Evolutionary conservation across 2,797 vertebrate genomes (phyloP).

Genomic region (Lepus townsendii): DNA sequence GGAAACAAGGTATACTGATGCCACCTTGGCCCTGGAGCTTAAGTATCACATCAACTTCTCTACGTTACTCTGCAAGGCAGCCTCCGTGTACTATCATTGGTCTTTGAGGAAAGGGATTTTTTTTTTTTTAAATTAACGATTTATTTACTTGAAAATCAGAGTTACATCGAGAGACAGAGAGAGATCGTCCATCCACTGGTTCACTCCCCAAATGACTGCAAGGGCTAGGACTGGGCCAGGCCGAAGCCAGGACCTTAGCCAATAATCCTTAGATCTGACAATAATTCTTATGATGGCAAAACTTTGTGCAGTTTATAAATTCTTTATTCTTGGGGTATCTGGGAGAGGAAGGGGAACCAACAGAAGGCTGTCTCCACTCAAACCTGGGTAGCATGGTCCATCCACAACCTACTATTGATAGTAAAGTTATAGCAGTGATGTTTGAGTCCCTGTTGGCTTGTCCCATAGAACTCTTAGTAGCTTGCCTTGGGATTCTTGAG

Average conservation of each 20-base stretch:
- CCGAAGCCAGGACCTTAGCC: not conserved
- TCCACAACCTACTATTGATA: not conserved
- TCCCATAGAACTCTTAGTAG: not conserved
- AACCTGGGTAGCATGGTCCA: not conserved
- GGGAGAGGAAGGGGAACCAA: not conserved
- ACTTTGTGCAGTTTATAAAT: not conserved
- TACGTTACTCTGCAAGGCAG: not conserved
- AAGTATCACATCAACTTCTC: not conserved
- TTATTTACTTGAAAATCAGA: too few relatives aligned
- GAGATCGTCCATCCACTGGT: too few relatives aligned
- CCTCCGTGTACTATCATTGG: not conserved
- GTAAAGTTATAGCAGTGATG: too few relatives aligned
- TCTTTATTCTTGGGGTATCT: not conserved
- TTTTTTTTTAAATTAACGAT: not conserved
- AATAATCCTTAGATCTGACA: not conserved
- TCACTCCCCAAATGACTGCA: too few relatives aligned
- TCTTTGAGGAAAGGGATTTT: not conserved
- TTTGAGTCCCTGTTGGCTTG: not conserved
- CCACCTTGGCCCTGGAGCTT: not conserved
- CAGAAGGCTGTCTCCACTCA: not conserved
- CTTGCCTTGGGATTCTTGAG: not conserved
- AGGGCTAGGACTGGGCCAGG: too few relatives aligned
- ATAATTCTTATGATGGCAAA: not conserved
- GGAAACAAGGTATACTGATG: not conserved
- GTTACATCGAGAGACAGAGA: too few relatives aligned